These are phyloP conservation scores for Gallinago undulata DNA, from an alignment of 2,113 vertebrate genomes.

Conservation along the genomic window DNA sequence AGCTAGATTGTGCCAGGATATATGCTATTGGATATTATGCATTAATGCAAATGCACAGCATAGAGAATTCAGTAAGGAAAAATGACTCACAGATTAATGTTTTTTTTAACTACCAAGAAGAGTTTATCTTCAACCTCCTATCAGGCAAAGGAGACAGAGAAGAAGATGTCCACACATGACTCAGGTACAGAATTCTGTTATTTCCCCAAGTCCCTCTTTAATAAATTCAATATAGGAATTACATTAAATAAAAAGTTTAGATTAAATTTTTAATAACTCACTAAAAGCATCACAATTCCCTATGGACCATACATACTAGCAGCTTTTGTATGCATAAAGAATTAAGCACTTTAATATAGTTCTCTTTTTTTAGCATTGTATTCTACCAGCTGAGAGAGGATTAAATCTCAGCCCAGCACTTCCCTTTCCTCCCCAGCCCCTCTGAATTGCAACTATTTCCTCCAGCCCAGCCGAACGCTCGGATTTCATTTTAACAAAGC, in stretches of 20 bases:
- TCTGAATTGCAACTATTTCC: not conserved
- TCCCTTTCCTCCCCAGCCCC: not conserved
- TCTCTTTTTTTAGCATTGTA: not conserved
- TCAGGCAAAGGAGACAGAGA: not conserved
- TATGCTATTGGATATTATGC: not conserved
- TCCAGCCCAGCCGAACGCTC: not conserved
- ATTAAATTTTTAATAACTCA: conserved; percentile 69
- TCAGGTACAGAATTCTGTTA: not conserved
- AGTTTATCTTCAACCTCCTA: not conserved
- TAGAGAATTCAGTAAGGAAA: not conserved
- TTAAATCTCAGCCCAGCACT: not conserved
- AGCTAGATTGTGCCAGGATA: not conserved
- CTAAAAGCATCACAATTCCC: conserved; percentile 53
- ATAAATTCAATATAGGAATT: conserved; percentile 50
- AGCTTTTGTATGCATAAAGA: conserved; percentile 9
- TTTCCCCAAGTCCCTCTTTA: conserved; percentile 48
- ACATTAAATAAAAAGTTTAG: conserved; percentile 63
- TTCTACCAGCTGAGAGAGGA: not conserved
- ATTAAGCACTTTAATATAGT: not conserved
- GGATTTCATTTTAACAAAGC: not conserved
- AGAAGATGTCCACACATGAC: not conserved
- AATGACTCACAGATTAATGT: not conserved
- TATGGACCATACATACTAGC: not conserved
- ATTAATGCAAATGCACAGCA: not conserved
- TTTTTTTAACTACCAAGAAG: not conserved